Conservation (phyloP, 2,797 vertebrate species). For the Danionella dracula region DNA sequence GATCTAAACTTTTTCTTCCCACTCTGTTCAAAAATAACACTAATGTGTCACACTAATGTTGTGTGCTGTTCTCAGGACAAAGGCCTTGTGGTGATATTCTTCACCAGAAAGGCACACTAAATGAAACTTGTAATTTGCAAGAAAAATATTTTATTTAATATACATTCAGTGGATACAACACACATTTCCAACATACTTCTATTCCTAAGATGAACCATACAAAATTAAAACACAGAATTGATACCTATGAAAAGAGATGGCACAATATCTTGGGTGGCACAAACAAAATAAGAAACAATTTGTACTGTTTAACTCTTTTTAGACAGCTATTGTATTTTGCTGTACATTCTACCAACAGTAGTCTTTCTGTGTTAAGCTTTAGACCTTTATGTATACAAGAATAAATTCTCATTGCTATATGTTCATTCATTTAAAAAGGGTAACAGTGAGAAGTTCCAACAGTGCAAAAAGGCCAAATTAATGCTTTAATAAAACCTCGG, state of each 20-base stretch:
- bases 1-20: conserved; percentile 4
- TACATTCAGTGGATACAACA: conserved; percentile 34
- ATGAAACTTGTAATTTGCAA: not conserved
- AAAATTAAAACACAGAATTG: conserved; percentile 40
- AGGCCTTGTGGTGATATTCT: not conserved
- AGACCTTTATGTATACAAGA: too few relatives aligned
- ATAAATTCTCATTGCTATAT: not conserved
- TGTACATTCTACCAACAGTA: too few relatives aligned
- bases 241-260: not conserved
- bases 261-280: not conserved
- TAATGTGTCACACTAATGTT: not conserved
- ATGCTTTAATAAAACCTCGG: not conserved
- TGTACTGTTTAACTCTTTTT: too few relatives aligned
- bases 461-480: conserved; percentile 3
- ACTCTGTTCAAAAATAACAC: conserved; percentile 2
- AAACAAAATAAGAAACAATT: too few relatives aligned
- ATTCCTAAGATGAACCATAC: conserved; percentile 30
- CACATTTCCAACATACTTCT: conserved; percentile 58
- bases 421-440: not conserved
- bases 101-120: not conserved
- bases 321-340: too few relatives aligned
- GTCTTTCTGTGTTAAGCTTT: too few relatives aligned
- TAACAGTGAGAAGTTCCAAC: conserved; percentile 8
- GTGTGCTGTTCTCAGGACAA: not conserved
- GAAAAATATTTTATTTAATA: conserved; percentile 28